Conservation (phyloP, 1,140 invertebrate species). For the Monomorium pharaonis region DNA sequence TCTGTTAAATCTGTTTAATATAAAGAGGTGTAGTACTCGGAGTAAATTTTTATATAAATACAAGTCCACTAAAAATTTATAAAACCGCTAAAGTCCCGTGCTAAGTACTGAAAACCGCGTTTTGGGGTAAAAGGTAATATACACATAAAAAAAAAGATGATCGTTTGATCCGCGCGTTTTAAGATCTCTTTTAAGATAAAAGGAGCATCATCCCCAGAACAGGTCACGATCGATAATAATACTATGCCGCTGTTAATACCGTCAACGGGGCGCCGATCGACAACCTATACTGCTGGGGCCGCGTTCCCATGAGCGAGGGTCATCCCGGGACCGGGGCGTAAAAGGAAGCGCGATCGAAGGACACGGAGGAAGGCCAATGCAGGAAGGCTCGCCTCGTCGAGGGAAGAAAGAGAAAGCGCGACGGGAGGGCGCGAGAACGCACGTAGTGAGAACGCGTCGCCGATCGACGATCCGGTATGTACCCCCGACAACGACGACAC, state of each 20-base stretch:
- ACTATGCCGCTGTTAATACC: slow-evolving; percentile 17
- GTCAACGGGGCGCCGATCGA: neutral
- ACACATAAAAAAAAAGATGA: neutral
- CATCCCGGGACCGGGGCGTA: slow-evolving; percentile 18
- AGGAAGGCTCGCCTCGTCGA: neutral
- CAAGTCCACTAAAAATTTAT: neutral
- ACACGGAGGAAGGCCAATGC: slow-evolving; percentile 36
- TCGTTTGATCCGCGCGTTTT: neutral
- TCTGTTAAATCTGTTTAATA: neutral
- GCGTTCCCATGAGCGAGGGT: slow-evolving; percentile 28
- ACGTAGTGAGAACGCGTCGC: slow-evolving; percentile 17
- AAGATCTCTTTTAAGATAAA: neutral
- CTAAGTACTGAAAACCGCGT: neutral
- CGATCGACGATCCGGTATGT: slow-evolving; percentile 40
- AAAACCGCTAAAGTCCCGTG: neutral
- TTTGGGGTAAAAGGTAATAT: too few relatives aligned
- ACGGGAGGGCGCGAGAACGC: slow-evolving; percentile 23
- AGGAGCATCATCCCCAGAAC: neutral
- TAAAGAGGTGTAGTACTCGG: neutral
- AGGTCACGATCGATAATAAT: neutral
- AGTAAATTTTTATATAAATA: neutral
- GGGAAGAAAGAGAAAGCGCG: slow-evolving; percentile 23
- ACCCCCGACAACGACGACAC: slow-evolving; percentile 26
- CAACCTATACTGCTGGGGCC: slow-evolving; percentile 16
- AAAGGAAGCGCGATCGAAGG: slow-evolving; percentile 46